These are phyloP conservation scores for Microcebus murinus DNA, from an alignment of 2,113 vertebrate genomes.

Conservation along the genomic window DNA sequence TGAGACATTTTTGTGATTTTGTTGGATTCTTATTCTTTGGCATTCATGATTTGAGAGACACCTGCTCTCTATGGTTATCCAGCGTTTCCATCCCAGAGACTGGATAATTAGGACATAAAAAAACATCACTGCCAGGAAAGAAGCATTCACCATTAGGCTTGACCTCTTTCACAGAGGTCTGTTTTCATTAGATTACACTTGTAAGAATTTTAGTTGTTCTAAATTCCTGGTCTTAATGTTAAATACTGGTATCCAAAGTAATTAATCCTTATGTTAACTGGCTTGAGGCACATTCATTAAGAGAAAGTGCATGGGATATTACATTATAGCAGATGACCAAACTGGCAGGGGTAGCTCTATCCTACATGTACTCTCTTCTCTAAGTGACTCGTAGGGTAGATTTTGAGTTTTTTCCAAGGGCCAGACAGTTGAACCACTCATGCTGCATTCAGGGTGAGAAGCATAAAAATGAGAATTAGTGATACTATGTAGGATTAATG, in stretches of 20 bases:
- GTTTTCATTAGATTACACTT: background rate
- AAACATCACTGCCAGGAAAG: background rate
- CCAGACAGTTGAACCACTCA: background rate
- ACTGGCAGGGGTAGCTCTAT: background rate
- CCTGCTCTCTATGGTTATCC: background rate
- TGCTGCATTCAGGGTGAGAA: background rate
- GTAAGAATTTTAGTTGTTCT: background rate
- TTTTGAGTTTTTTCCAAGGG: background rate
- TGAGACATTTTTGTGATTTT: background rate
- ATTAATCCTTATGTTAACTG: fast-evolving
- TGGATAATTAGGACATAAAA: background rate
- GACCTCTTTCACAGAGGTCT: background rate
- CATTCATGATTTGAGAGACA: background rate
- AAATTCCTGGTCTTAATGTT: background rate
- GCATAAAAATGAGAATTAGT: background rate
- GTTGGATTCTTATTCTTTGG: background rate
- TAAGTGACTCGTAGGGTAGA: background rate
- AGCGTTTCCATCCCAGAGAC: background rate
- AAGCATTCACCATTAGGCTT: too few relatives aligned
- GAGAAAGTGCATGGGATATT: background rate
- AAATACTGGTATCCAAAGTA: background rate
- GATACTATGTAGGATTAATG: fast-evolving
- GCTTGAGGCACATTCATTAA: fast-evolving
- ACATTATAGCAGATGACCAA: background rate
- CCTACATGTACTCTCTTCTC: fast-evolving